Evolutionary conservation across 2,888 invertebrate species (phyloP), one percentile per base, ranked within the genome.

Genomic region (Tipula confusa): DNA sequence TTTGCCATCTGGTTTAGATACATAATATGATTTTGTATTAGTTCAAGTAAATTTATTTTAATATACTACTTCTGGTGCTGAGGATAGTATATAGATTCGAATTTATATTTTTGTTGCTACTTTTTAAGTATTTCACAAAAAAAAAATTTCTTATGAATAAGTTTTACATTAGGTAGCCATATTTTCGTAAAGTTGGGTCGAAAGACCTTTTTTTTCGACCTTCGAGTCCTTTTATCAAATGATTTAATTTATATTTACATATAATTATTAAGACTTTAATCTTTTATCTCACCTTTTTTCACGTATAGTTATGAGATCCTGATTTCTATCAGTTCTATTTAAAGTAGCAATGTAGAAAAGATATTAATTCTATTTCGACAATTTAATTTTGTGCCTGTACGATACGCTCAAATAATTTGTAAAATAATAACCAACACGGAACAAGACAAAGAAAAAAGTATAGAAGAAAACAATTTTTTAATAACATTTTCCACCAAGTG

Each of bases 41-140:
- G 64, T 64, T 64, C 64, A 64, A 64, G 64, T 64, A 64, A 64
- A 64, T 64, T 64, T 64, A 64, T 64, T 64, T 64, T 64, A 64
- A 64, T 64, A 64, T 24, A 64, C 64, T 64, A 24, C 64, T 64
- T 64, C 64, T 64, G 24, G 24, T 64, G 64, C 64, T 24, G 24
- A 64, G 24, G 64, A 64, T 43, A 64, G 64, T 24, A 64, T 24
- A 24, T 64, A n/a, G n/a, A n/a, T n/a, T n/a, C n/a, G n/a, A n/a
- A n/a, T n/a, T 3, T 64, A 0, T 15, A 43, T 15, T 43, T 43
- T 15, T 43, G 43, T 15, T 43, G 43, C 43, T 43, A 43, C 43
- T 64, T 64, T 64, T 64, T 64, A 24, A 24, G 64, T 64, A 24
- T 24, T 64, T 0, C 6, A 64, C 1, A 48, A 2, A 64, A 64